Base-by-base conservation (phyloP, 2,888 invertebrate genomes). In the Tillus elongatus region DNA sequence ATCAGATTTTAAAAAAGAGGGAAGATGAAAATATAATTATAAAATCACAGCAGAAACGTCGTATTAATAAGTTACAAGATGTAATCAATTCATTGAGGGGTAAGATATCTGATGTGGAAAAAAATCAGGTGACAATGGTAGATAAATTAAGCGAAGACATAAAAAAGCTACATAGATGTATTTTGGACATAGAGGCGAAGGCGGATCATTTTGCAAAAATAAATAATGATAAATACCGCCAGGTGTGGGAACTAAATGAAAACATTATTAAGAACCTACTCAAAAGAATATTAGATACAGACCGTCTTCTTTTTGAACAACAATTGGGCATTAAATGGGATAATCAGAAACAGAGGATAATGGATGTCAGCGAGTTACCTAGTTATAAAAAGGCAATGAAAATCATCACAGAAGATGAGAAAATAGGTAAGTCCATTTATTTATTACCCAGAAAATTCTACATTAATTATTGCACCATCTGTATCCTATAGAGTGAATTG, bases 1-100 rank as follows among this genome's bases (percentile, higher is more conserved):
- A 87, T 58, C 84, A 87, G 56, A 77, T 90, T 4, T 62, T 93
- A 30, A 86, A 84, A 63, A 85, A 83, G 55, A 73, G 90, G 2
- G 90, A 91, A 61, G 88, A 89, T 47, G 92, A 93, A 63, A 88
- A 87, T 58, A 70, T 80, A 0, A 77, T 83, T 28, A 79, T 88
- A 3, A 76, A 81, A 53, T 82, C 81, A 33, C 80, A 85, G 49
- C 87, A 87, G 52, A 86, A 85, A 52, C 71, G 83, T 4, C 73
- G 79, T 46, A 70, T 87, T 3, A 83, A 82, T 47, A 84, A 82
- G 66, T 71, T 87, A 50, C 77, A 84, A 33, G 88, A 89, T 56
- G 61, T 73, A 0, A 74, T 85, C 1, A 80, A 79, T 38, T 63
- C 65, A 2, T 63, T 87, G 11, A 76, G 79, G 35, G 67, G 72